Conservation (phyloP, 2,113 vertebrate genomes). For the Platysternon megacephalum region DNA sequence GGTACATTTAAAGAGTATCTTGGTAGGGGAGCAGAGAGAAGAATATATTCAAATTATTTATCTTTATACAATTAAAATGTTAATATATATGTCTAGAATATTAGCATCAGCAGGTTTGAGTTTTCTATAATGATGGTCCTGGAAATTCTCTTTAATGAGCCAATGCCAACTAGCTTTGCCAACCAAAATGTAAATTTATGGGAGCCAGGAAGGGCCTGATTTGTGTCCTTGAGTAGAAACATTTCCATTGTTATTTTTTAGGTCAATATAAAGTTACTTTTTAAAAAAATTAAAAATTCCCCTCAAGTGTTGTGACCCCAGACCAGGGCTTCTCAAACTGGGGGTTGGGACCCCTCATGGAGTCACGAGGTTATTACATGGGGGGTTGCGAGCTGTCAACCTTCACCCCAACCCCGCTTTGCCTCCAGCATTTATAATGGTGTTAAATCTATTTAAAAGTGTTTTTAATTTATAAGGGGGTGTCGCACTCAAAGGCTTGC, state of each 20-base stretch:
- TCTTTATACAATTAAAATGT: neutral
- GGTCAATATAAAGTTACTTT: neutral
- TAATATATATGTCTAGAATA: neutral
- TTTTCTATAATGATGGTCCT: neutral
- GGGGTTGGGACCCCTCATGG: too few species aligned
- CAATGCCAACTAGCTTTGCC: neutral
- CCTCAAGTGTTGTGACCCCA: neutral
- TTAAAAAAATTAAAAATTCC: neutral
- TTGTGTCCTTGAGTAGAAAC: neutral
- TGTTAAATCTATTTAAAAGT: too few species aligned
- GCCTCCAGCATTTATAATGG: too few species aligned
- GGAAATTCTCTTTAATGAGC: neutral
- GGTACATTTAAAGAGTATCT: neutral
- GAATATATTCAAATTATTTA: neutral
- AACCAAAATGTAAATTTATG: neutral
- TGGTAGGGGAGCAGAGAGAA: neutral
- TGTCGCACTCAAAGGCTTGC: too few species aligned
- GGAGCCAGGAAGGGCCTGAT: neutral
- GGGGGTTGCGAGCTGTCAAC: too few species aligned
- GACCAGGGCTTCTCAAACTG: too few species aligned
- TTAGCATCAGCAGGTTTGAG: neutral
- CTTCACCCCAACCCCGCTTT: too few species aligned
- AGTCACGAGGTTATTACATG: too few species aligned
- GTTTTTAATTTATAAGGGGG: too few species aligned
- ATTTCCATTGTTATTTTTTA: neutral